phyloP scores from a whole-genome alignment of 2,888 invertebrate genomes.

The Platerodrilus igneus region DNA sequence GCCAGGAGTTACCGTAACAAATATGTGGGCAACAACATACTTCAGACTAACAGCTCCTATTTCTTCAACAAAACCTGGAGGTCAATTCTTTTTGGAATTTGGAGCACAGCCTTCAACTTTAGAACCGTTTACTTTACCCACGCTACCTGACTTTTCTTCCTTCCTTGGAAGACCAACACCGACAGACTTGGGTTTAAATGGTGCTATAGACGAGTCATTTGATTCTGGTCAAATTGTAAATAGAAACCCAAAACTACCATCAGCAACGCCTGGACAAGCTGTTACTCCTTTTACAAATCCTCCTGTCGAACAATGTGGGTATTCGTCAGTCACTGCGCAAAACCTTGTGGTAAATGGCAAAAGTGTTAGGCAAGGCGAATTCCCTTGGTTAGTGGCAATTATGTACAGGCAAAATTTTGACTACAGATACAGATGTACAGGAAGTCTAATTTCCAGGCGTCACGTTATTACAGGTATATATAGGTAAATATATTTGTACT shows the following conservation, averaged over 20 bases:
- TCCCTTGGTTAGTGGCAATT: slow-evolving; percentile 19
- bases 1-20: slow-evolving; percentile 14
- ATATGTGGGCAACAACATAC: slow-evolving; percentile 16
- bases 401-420: slow-evolving; percentile 8
- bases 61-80: too few species aligned
- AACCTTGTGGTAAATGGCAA: slow-evolving; percentile 10
- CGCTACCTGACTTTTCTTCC: too few species aligned
- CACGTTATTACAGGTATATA: slow-evolving; percentile 18
- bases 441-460: slow-evolving; percentile 12
- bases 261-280: not conserved
- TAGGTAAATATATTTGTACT: too few species aligned
- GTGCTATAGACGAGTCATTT: too few species aligned
- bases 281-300: not conserved
- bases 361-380: slow-evolving; percentile 9
- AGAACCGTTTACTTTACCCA: too few species aligned
- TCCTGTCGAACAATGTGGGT: slow-evolving; percentile 9
- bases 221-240: too few species aligned
- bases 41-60: slow-evolving; percentile 1
- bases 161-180: too few species aligned
- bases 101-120: too few species aligned
- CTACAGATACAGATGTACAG: slow-evolving; percentile 15
- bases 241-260: too few species aligned
- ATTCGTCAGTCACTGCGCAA: not conserved
- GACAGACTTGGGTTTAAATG: too few species aligned
- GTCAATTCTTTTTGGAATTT: too few species aligned